Evolutionary conservation across 2,113 vertebrate genomes (phyloP).

Genomic region (Ardeotis arabs): DNA sequence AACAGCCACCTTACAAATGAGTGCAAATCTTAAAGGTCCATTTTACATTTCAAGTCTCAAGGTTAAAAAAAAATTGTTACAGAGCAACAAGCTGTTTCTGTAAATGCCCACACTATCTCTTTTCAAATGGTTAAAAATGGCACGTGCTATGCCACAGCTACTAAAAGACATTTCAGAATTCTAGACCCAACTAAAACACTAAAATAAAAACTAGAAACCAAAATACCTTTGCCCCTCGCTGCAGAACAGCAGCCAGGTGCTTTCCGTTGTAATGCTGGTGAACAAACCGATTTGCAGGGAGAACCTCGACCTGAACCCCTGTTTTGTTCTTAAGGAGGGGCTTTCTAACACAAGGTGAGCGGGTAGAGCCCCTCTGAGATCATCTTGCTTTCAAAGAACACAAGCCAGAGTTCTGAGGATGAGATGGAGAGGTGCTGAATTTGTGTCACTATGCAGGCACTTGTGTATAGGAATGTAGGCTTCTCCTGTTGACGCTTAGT

Average conservation of each 20-base stretch:
- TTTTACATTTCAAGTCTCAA: slow-evolving; percentile 76
- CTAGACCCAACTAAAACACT: slow-evolving; percentile 65
- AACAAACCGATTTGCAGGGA: slow-evolving; percentile 74
- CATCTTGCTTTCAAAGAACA: slow-evolving; percentile 50
- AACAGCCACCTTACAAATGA: slow-evolving; percentile 70
- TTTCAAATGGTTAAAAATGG: slow-evolving; percentile 67
- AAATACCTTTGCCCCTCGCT: slow-evolving; percentile 40
- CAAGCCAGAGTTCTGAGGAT: slow-evolving; percentile 67
- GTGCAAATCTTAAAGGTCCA: slow-evolving; percentile 72
- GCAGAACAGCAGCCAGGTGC: slow-evolving; percentile 18
- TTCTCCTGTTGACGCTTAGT: slow-evolving; percentile 55
- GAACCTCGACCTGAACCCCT: slow-evolving; percentile 55
- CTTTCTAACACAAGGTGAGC: neutral
- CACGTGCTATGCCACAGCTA: slow-evolving; percentile 62
- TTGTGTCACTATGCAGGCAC: slow-evolving; percentile 81
- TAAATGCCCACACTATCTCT: slow-evolving; percentile 64
- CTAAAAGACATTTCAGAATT: slow-evolving; percentile 60
- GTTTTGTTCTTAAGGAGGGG: neutral
- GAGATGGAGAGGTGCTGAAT: slow-evolving; percentile 74
- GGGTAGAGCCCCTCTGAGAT: slow-evolving; percentile 38
- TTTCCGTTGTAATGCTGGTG: slow-evolving; percentile 74
- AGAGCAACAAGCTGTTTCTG: slow-evolving; percentile 70
- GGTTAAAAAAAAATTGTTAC: slow-evolving; percentile 63
- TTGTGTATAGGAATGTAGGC: slow-evolving; percentile 79
- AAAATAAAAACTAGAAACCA: slow-evolving; percentile 54